Base-by-base conservation (phyloP, 1,140 invertebrate species). In the Monomorium pharaonis region DNA sequence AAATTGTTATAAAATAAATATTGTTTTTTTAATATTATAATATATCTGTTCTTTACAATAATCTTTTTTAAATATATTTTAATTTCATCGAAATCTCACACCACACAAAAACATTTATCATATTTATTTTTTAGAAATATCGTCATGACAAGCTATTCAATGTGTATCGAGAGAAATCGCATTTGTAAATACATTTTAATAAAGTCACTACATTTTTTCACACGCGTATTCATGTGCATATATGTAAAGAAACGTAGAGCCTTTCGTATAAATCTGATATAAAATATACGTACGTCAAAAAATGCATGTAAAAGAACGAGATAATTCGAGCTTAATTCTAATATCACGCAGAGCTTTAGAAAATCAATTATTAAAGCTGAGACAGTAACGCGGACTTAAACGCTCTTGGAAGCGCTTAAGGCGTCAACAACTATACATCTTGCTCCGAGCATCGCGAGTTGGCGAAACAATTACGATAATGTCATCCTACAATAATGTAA, bases 381-480 rank as follows among this genome's bases (percentile, higher is more conserved):
- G 60, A 63, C 51, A 77, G 24, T 30, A 77, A 77, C 37, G 63
- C 63, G 21, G 37, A 63, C 58, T 42, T 67, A 51, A 69, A 69
- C 44, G 30, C 18, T 30, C 56, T 42, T 44, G 76, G 67, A 65
- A 65, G 18, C 30, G 42, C 21, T 80, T 80, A 69, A 80, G 44
- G 21, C 47, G 54, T 80, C 76, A 80, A 69, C 60, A 51, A 69
- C 62, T 80, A 54, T 51, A 37, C 47, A 37, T 69, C 76, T 80
- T 80, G 30, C 24, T 76, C 14, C 37, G 54, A 76, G 21, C 37
- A 76, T 76, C 62, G 44, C 76, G 62, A 77, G 75, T 77, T 77
- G 75, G 58, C 7, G 42, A 75, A 77, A 77, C 75, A 77, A 80
- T 80, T 80, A 69, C 62, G 76, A 80, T 69, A 80, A 80, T 42